Base-by-base conservation (phyloP, 2,888 invertebrate species). In the Sicus ferrugineus region DNA sequence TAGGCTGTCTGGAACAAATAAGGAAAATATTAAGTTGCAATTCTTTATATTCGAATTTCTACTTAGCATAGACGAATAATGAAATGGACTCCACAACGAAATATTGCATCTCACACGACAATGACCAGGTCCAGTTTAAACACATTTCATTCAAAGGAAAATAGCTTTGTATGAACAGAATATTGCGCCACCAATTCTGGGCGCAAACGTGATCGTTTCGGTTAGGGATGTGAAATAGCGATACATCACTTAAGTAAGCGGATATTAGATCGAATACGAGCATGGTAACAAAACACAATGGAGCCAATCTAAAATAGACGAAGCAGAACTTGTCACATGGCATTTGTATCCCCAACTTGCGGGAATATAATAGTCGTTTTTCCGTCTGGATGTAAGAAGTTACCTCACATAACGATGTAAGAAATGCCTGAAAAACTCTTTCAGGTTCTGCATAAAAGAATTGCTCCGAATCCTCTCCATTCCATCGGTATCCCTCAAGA, bases 21-120 rank as follows among this genome's bases (percentile, higher is more conserved):
- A 1, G 31, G 30, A 4, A 31, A 16, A 14, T 21, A 34, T 38
- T 6, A 4, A 42, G 4, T 42, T 42, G n/a, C n/a, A n/a, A n/a
- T n/a, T n/a, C n/a, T n/a, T n/a, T n/a, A n/a, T n/a, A n/a, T n/a
- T n/a, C n/a, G n/a, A n/a, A n/a, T n/a, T n/a, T n/a, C n/a, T n/a
- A n/a, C n/a, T n/a, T n/a, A n/a, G n/a, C n/a, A 19, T 28, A 54
- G 6, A 23, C 21, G 21, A n/a, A 30, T 5, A 31, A 11, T 31
- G 84, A 65, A 0, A 73, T 72, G 5, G 80, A 79, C 50, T 80
- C 81, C 19, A 84, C 42, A 3, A 83, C 73, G 28, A 82, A 83
- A 76, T 81, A 84, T 74, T 84, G 84, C 85, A 84, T 84, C 72
- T 84, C 84, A 64, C 84, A 84, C 50, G 84, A 83, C 68, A 86